A percentile compares a stretch with the other conserved stretches of the same genome.
phyloP scores from a whole-genome alignment of 2,888 invertebrate genomes.

The Micoletzkya japonica region DNA sequence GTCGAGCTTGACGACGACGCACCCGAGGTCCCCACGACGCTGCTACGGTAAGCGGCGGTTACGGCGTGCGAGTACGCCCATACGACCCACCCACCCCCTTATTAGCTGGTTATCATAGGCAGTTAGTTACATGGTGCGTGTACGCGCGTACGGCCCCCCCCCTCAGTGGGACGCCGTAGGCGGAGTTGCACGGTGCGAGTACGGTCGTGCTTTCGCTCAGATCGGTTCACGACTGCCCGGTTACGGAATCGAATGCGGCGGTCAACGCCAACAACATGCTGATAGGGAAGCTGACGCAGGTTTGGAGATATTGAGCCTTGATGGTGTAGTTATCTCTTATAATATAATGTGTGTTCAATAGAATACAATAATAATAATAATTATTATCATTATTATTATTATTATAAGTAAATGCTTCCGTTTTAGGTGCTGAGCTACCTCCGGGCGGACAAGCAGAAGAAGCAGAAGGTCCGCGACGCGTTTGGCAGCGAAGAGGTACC shows the following conservation, averaged over 20 bases:
- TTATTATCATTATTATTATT: not conserved
- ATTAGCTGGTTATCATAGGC: too few relatives aligned
- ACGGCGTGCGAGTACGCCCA: not conserved
- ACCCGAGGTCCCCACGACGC: slow-evolving; percentile 90
- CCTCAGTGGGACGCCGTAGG: too few relatives aligned
- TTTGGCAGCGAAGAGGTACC: slow-evolving; percentile 6
- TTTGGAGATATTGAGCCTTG: not conserved
- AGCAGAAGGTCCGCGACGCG: slow-evolving; percentile 66
- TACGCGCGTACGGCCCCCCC: too few relatives aligned
- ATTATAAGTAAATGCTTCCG: not conserved
- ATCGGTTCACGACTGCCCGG: slow-evolving; percentile 73
- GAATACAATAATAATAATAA: not conserved
- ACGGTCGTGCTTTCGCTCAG: slow-evolving; percentile 69
- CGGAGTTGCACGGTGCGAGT: not conserved
- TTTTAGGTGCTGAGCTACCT: slow-evolving; percentile 82
- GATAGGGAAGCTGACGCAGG: slow-evolving; percentile 90
- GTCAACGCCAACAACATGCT: slow-evolving; percentile 75
- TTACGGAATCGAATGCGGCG: slow-evolving; percentile 72
- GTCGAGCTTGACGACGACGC: slow-evolving; percentile 85
- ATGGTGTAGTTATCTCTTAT: not conserved
- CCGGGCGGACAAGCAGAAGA: slow-evolving; percentile 76
- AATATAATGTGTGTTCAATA: not conserved
- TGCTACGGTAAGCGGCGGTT: slow-evolving; percentile 43
- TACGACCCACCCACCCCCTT: not conserved
- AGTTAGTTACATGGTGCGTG: too few relatives aligned